A percentile compares a stretch with the other conserved stretches of the same genome.
Evolutionary conservation across 2,888 invertebrate species (phyloP).

Genomic region (Trimorus sp.): DNA sequence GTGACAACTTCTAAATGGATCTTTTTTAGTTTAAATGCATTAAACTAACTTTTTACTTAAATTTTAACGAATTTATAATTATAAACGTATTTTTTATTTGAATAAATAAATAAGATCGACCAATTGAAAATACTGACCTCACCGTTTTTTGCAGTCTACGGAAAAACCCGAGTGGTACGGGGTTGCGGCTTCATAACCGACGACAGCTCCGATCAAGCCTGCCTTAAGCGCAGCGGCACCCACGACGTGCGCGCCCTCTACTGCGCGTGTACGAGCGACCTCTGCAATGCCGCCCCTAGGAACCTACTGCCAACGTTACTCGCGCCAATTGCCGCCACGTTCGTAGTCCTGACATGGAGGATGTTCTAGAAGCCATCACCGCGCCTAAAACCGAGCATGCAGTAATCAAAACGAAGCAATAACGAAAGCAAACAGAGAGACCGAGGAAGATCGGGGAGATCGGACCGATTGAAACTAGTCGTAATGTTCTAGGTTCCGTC

Average conservation of each 20-base stretch:
- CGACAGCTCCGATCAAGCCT: constrained; percentile 83
- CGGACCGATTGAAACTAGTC: constrained; percentile 3
- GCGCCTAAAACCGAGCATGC: constrained; percentile 14
- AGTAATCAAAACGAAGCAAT: constrained; percentile 34
- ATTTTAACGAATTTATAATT: no score
- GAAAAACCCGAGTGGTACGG: constrained; percentile 89
- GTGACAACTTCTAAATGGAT: no score
- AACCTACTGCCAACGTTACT: constrained; percentile 43
- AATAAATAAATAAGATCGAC: no score
- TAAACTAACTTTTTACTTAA: no score
- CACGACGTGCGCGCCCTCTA: constrained; percentile 89
- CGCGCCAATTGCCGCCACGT: constrained; percentile 17
- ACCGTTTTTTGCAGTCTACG: constrained; percentile 85
- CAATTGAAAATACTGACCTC: no score
- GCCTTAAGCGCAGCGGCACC: constrained; percentile 87
- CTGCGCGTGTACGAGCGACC: constrained; percentile 89
- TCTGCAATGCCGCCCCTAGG: constrained; percentile 86
- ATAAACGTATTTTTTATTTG: no score
- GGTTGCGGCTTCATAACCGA: constrained; percentile 91
- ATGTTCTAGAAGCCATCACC: constrained; percentile 24
- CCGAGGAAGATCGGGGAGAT: no score
- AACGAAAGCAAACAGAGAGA: no score
- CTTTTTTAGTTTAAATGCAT: no score
- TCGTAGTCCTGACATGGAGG: constrained; percentile 40
- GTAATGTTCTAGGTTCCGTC: constrained; percentile 56